These are phyloP conservation scores for Syngnathus rostellatus DNA, from an alignment of 2,797 vertebrate genomes.

Conservation along the genomic window DNA sequence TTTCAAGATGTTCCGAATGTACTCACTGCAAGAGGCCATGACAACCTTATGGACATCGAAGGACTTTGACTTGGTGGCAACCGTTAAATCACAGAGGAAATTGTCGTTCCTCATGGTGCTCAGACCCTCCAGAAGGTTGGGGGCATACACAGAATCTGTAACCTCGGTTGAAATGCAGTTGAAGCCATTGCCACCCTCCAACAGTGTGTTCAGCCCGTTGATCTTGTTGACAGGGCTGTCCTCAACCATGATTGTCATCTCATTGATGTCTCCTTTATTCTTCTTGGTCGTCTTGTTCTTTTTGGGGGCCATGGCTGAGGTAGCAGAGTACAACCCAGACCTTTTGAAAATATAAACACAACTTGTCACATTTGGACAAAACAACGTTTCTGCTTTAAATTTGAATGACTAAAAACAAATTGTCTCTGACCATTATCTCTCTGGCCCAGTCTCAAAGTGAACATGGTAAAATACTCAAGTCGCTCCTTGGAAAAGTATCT, in stretches of 20 bases:
- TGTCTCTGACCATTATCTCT: background rate
- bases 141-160: conserved; percentile 81
- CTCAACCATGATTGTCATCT: conserved; percentile 90
- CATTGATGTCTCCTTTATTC: conserved; percentile 87
- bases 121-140: conserved; percentile 89
- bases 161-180: conserved; percentile 95
- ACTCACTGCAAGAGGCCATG: conserved; percentile 95
- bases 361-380: background rate
- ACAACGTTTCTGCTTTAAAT: background rate
- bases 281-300: conserved; percentile 92
- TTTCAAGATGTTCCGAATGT: conserved; percentile 86
- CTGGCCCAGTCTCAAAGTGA: background rate
- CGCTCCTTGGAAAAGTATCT: conserved; percentile 5
- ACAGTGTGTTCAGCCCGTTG: conserved; percentile 83
- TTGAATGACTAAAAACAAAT: background rate
- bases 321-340: conserved; percentile 75
- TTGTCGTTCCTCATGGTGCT: conserved; percentile 90
- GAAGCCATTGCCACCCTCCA: conserved; percentile 93
- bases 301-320: conserved; percentile 96
- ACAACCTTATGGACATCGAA: conserved; percentile 93
- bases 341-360: conserved; percentile 46
- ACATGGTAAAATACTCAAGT: background rate
- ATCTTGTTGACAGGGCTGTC: conserved; percentile 88
- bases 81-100: conserved; percentile 93
- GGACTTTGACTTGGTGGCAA: conserved; percentile 92